Base-by-base conservation (phyloP, 2,113 vertebrate species). In the Butorides virescens region DNA sequence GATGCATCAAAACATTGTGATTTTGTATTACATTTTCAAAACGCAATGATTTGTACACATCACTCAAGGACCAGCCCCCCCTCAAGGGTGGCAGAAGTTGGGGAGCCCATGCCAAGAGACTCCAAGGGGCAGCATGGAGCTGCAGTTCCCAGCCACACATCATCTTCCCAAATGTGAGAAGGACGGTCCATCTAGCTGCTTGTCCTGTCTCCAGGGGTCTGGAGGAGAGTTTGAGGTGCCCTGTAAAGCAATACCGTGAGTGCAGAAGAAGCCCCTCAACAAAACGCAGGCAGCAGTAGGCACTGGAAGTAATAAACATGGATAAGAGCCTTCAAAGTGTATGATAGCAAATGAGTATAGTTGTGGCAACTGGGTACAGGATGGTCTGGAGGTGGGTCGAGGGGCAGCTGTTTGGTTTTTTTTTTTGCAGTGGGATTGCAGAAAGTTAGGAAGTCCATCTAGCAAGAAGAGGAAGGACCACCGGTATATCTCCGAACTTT, bases 101-200 rank as follows among this genome's bases (percentile, higher is more conserved):
- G 27, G 42, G 9, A 72, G 34, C 34, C 29, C 32, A 5, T 7
- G 34, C 25, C 55, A 63, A 52, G 49, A n/a, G 70, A 15, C 16
- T 34, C 26, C 42, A 67, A 66, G 72, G 27, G 30, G 55, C 47
- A 36, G 6, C 0, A 2, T 17, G 26, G 29, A 73, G 55, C 53
- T 37, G 50, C 0, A 0, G 44, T n/a, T 85, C 63, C 46, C 79
- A 81, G 5, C 8, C 2, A 0, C 9, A 50, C 10, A 34, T n/a
- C 53, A 47, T 58, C 71, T 68, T 53, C 37, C 23, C 21, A 16
- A 27, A 42, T 1, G 0, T 19, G 16, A 58, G 37, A 42, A 12
- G n/a, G 26, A 34, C 0, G 2, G 49, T 42, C 62, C 27, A 14
- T 37, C 49, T 67, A 29, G 30, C 30, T 19, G 9, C 20, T 49